phyloP scores from a whole-genome alignment of 2,797 vertebrate genomes.

The Sparus aurata region DNA sequence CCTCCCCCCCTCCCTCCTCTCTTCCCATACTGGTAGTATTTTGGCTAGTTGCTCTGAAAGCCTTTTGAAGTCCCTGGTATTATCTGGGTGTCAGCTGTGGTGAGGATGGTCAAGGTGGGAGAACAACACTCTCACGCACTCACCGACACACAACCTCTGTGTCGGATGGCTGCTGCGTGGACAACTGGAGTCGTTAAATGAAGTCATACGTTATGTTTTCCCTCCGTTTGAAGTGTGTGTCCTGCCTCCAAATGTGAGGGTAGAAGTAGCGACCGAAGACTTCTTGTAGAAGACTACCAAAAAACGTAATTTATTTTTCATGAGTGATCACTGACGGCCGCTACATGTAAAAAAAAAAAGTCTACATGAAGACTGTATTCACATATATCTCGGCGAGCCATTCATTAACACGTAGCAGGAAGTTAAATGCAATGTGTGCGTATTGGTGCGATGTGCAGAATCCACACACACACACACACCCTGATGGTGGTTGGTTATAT shows the following conservation, averaged over 20 bases:
- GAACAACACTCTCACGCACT: slow-evolving; percentile 61
- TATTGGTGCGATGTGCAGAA: slow-evolving; percentile 23
- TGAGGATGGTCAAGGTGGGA: slow-evolving; percentile 71
- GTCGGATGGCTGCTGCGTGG: slow-evolving; percentile 70
- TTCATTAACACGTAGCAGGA: slow-evolving; percentile 35
- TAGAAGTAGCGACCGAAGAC: neutral
- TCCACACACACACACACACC: slow-evolving; percentile 54
- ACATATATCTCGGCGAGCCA: neutral
- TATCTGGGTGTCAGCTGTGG: slow-evolving; percentile 79
- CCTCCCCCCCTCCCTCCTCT: slow-evolving; percentile 35
- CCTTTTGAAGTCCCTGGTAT: slow-evolving; percentile 79
- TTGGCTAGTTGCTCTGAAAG: slow-evolving; percentile 75
- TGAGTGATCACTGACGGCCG: neutral
- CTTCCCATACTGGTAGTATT: slow-evolving; percentile 72
- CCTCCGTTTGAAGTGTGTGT: slow-evolving; percentile 52
- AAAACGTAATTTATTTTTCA: neutral
- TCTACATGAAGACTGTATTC: neutral
- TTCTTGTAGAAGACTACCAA: slow-evolving; percentile 17
- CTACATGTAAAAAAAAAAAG: neutral
- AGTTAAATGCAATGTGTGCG: neutral
- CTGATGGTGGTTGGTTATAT: slow-evolving; percentile 56
- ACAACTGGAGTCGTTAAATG: slow-evolving; percentile 83
- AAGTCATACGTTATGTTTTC: slow-evolving; percentile 54
- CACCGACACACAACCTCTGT: slow-evolving; percentile 41
- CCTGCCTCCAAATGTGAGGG: slow-evolving; percentile 24